Conservation (phyloP, 2,113 vertebrate species). For the Pseudopodoces humilis region DNA sequence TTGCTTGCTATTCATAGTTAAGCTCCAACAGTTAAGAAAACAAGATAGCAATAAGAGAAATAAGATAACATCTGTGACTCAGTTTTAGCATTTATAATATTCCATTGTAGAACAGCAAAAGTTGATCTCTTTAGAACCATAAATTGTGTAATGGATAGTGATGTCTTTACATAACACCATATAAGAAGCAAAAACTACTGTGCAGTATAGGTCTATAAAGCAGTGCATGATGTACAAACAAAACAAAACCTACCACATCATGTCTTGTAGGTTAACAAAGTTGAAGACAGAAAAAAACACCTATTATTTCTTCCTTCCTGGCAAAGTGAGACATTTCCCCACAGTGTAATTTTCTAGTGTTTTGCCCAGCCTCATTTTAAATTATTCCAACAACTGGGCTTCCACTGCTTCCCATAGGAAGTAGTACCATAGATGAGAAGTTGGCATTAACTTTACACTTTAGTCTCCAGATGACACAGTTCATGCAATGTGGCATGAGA, state of each 20-base stretch:
- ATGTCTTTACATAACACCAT: neutral
- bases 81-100: neutral
- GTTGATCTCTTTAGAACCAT: neutral
- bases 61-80: neutral
- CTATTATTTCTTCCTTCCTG: neutral
- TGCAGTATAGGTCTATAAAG: neutral
- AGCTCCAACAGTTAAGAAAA: neutral
- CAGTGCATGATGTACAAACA: neutral
- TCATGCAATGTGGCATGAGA: constrained; percentile 17
- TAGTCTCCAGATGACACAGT: neutral
- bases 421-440: neutral
- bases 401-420: constrained; percentile 4
- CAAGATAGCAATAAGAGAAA: neutral
- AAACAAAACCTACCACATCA: neutral
- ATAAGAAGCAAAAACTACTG: neutral
- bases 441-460: constrained; percentile 41
- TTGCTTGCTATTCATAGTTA: neutral
- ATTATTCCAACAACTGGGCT: constrained; percentile 6
- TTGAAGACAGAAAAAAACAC: neutral
- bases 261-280: neutral
- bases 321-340: neutral
- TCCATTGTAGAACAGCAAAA: neutral
- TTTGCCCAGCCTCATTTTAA: neutral
- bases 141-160: neutral
- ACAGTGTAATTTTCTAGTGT: neutral